Base-by-base conservation (phyloP, 2,888 invertebrate species). In the Adelphocoris suturalis region DNA sequence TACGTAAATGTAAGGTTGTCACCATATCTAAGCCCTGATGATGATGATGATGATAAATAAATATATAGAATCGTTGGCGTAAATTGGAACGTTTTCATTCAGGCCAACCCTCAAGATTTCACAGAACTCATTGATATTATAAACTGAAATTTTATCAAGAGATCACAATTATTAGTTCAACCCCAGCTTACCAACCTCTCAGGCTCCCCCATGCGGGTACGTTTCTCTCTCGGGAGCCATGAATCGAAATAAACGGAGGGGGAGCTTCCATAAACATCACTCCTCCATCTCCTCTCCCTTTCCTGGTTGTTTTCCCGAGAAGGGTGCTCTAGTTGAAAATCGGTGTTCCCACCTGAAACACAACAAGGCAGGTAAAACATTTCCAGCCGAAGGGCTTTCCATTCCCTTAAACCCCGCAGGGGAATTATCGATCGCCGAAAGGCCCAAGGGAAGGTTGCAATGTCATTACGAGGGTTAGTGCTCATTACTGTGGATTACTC, bases 401-500 rank as follows among this genome's bases (percentile, higher is more conserved):
- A 37, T 37, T 37, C 37, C 37, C 37, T 37, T 37, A 23, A 68
- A 12, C 68, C 68, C 68, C 23, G 12, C 68, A 11, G 23, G 68
- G 0, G 68, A 68, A 68, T 19, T 23, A 68, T 68, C 23, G 68
- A 68, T 27, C 68, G 23, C 5, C 68, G 23, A 68, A 68, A 68
- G 61, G 19, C 68, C 68, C 68, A 11, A 19, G 19, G 68, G 23
- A 23, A 23, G 68, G 68, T 68, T 23, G 68, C 68, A 68, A 68
- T 68, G 68, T 68, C 68, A 68, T 68, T 68, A 68, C 68, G 23
- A 68, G 68, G 19, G 1, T 68, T 68, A 68, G 23, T 23, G 68
- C 68, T 68, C 68, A 68, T 68, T 68, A 68, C 68, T 23, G 68
- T 23, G 68, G 68, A 68, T 68, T 23, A 23, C 68, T 68, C 68